Evolutionary conservation across 2,797 vertebrate genomes (phyloP).

Genomic region (Zalophus californianus): DNA sequence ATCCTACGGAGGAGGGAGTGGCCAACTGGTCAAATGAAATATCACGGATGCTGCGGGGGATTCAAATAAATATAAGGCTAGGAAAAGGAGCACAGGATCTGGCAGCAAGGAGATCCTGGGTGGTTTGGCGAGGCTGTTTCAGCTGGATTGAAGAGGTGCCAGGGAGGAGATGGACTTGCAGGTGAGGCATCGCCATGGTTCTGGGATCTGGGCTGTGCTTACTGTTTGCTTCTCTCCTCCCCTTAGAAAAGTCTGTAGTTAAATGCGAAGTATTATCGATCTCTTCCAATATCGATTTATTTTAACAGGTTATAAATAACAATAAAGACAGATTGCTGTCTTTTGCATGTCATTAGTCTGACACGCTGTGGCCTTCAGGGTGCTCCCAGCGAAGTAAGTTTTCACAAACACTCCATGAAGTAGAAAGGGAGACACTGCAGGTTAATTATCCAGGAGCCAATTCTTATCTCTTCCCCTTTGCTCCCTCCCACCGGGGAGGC

Average conservation of each 20-base stretch:
- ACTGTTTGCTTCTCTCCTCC: background rate
- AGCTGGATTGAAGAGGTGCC: background rate
- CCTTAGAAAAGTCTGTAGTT: background rate
- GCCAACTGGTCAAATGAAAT: background rate
- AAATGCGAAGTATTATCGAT: background rate
- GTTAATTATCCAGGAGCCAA: background rate
- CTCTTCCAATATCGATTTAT: background rate
- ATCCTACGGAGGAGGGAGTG: background rate
- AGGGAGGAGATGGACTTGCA: background rate
- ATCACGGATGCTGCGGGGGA: background rate
- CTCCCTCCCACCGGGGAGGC: background rate
- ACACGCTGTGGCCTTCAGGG: background rate
- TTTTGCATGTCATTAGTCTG: too few relatives aligned
- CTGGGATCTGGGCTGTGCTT: background rate
- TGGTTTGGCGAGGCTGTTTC: background rate
- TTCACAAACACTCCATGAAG: background rate
- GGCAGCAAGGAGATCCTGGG: background rate
- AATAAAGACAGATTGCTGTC: background rate
- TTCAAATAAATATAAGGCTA: background rate
- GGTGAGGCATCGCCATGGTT: background rate
- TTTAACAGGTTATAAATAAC: background rate
- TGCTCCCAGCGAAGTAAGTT: background rate
- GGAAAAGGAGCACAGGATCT: background rate
- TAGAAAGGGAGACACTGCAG: background rate
- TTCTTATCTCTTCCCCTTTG: background rate